These are phyloP conservation scores for Sialia sialis DNA, from an alignment of 2,113 vertebrate species.

Conservation along the genomic window DNA sequence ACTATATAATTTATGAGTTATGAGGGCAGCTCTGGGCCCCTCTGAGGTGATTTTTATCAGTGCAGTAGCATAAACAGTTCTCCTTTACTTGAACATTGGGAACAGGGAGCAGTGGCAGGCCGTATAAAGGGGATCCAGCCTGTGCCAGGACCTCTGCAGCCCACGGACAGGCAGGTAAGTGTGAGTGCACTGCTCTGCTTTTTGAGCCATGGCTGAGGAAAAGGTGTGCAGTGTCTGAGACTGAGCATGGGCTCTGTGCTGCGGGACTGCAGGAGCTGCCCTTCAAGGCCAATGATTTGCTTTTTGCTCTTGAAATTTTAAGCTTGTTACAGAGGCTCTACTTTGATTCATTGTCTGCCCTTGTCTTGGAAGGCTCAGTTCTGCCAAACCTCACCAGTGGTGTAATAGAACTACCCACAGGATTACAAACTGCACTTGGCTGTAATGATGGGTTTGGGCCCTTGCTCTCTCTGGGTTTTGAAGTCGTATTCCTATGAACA, in stretches of 20 bases:
- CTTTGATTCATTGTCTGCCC: not conserved
- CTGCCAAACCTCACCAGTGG: not conserved
- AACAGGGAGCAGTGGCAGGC: not conserved
- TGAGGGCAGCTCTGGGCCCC: conserved; percentile 27
- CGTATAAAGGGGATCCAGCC: not conserved
- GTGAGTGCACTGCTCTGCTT: not conserved
- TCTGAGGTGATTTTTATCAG: conserved; percentile 51
- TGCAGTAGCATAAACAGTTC: conserved; percentile 41
- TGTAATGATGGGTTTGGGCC: not conserved
- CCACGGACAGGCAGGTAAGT: not conserved
- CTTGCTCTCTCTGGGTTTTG: not conserved
- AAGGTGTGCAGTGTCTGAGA: not conserved
- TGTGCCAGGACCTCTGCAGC: not conserved
- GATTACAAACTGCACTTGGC: not conserved
- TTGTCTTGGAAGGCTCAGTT: not conserved
- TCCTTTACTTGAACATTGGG: not conserved
- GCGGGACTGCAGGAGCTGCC: accelerated
- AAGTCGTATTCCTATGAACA: not conserved
- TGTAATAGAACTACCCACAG: not conserved
- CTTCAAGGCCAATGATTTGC: not conserved
- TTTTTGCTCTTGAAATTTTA: not conserved
- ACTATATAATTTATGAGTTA: conserved; percentile 43
- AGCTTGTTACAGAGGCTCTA: not conserved
- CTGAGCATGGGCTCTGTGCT: not conserved
- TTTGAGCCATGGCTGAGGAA: not conserved